Evolutionary conservation across 2,113 vertebrate genomes (phyloP).

Genomic region (Oncorhynchus tshawytscha): DNA sequence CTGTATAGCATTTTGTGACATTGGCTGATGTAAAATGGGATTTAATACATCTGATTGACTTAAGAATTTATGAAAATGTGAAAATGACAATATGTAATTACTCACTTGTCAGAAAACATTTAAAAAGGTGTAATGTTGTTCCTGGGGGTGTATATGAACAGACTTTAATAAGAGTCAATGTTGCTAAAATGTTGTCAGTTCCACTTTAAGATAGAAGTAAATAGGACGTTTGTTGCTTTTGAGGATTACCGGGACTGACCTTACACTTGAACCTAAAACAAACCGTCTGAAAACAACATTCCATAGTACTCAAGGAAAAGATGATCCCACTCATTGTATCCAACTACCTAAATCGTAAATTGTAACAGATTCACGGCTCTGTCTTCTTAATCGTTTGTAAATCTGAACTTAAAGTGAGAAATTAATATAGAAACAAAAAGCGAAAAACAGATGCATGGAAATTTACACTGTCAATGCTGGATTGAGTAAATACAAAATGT

Average conservation of each 20-base stretch:
- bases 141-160: no score
- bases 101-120: not conserved
- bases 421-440: not conserved
- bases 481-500: not conserved
- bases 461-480: not conserved
- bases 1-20: no score
- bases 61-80: no score
- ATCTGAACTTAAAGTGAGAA: not conserved
- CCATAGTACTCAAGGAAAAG: not conserved
- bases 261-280: conserved; percentile 15
- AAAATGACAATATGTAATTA: no score
- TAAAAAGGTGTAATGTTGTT: not conserved
- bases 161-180: no score
- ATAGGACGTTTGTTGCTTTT: conserved; percentile 15
- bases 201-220: not conserved
- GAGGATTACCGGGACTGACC: conserved; percentile 15
- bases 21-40: no score
- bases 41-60: no score
- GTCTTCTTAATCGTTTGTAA: not conserved
- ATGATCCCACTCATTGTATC: not conserved
- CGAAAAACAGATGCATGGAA: not conserved
- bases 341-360: not conserved
- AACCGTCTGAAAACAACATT: conserved; percentile 16
- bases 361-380: not conserved
- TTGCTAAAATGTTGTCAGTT: no score